These are phyloP conservation scores for Drosophila barbarae DNA, from an alignment of 2,888 invertebrate species.

Conservation along the genomic window DNA sequence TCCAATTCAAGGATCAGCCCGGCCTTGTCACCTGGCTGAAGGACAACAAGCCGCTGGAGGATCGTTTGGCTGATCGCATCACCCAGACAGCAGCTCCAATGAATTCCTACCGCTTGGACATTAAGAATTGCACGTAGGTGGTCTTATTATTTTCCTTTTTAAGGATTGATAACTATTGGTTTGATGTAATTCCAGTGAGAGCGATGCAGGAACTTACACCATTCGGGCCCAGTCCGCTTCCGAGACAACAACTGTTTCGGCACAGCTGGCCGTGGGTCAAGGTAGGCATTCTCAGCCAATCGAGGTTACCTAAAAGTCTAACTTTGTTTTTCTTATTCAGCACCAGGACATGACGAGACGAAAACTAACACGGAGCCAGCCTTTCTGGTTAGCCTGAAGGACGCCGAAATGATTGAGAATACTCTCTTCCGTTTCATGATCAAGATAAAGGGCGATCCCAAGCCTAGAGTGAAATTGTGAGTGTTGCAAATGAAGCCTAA, in stretches of 20 bases:
- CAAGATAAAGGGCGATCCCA: constrained; percentile 92
- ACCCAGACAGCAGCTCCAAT: constrained; percentile 83
- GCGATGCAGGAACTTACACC: constrained; percentile 94
- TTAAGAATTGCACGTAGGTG: constrained; percentile 84
- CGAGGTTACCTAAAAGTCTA: no score
- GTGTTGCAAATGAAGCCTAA: constrained; percentile 80
- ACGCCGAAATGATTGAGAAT: constrained; percentile 92
- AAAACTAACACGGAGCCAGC: constrained; percentile 90
- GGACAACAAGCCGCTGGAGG: constrained; percentile 90
- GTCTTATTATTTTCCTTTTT: no score
- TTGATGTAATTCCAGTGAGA: constrained; percentile 80
- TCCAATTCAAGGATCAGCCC: constrained; percentile 84
- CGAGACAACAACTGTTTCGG: constrained; percentile 91
- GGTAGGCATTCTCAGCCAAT: constrained; percentile 80
- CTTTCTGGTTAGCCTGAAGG: constrained; percentile 91
- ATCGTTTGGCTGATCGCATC: constrained; percentile 87
- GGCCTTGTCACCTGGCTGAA: constrained; percentile 90
- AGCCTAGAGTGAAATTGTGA: constrained; percentile 95
- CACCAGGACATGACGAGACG: constrained; percentile 84
- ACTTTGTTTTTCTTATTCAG: constrained; percentile 26
- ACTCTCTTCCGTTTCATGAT: constrained; percentile 94
- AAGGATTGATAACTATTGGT: not conserved
- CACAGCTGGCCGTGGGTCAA: constrained; percentile 91
- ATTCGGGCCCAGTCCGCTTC: constrained; percentile 90
- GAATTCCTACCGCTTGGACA: constrained; percentile 85